phyloP scores from a whole-genome alignment of 2,113 vertebrate species.

The Penelope pileata region DNA sequence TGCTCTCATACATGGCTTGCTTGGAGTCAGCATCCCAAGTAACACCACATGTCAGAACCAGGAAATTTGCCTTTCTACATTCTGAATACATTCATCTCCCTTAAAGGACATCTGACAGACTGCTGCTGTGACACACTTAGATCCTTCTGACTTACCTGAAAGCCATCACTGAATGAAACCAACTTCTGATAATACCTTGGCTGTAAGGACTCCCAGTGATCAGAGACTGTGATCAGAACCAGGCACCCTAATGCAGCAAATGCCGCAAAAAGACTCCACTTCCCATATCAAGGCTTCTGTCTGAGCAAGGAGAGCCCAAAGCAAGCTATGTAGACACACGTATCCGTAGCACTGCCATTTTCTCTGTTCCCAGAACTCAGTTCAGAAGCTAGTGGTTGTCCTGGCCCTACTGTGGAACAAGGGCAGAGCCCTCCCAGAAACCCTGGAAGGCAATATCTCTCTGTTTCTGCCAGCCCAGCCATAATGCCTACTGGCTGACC shows the following conservation, averaged over 20 bases:
- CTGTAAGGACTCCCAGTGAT: neutral
- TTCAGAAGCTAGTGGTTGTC: neutral
- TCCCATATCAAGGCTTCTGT: neutral
- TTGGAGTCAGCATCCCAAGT: neutral
- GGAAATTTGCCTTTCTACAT: neutral
- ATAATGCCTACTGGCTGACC: neutral
- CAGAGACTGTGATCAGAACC: fast-evolving
- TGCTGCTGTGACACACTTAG: neutral
- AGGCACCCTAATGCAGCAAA: neutral
- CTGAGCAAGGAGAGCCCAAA: neutral
- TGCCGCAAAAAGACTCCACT: neutral
- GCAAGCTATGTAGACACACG: fast-evolving
- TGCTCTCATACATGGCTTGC: neutral
- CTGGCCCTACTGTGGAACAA: neutral
- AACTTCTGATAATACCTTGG: neutral
- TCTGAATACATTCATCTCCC: neutral
- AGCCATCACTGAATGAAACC: neutral
- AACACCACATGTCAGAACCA: neutral
- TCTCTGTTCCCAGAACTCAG: neutral
- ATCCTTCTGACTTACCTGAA: neutral
- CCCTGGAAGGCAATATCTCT: neutral
- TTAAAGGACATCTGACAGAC: neutral
- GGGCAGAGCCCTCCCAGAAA: neutral
- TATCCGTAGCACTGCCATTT: neutral
- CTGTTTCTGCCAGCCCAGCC: neutral